Evolutionary conservation across 2,797 vertebrate species (phyloP).

Genomic region (Poecilia wingei): DNA sequence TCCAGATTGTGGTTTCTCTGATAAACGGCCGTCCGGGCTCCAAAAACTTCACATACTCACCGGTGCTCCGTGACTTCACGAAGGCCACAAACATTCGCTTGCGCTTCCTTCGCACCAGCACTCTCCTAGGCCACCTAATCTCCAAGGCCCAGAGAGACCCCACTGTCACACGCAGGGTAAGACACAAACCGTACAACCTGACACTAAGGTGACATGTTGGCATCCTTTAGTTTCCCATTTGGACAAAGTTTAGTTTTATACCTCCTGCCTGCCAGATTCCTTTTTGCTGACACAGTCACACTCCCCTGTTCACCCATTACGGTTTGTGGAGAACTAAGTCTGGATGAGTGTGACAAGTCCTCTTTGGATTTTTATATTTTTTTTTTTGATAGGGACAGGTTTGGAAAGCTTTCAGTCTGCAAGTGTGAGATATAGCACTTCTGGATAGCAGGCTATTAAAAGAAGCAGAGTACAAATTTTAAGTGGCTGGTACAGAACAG

Average conservation of each 20-base stretch:
- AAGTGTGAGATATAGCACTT: slow-evolving; percentile 24
- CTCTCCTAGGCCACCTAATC: slow-evolving; percentile 91
- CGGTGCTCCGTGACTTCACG: slow-evolving; percentile 87
- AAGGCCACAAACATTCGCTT: slow-evolving; percentile 92
- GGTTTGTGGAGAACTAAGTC: slow-evolving; percentile 19
- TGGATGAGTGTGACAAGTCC: slow-evolving; percentile 35
- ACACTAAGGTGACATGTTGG: slow-evolving; percentile 47
- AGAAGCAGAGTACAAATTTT: not conserved
- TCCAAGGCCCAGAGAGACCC: slow-evolving; percentile 91
- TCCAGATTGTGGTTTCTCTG: slow-evolving; percentile 90
- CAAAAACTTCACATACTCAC: slow-evolving; percentile 88
- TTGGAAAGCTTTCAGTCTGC: slow-evolving; percentile 31
- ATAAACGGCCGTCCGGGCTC: slow-evolving; percentile 90
- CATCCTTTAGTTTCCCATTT: slow-evolving; percentile 43
- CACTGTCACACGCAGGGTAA: slow-evolving; percentile 90
- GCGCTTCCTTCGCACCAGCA: slow-evolving; percentile 89
- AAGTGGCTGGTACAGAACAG: slow-evolving; percentile 2
- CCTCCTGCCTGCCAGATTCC: slow-evolving; percentile 23
- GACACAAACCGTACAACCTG: slow-evolving; percentile 51
- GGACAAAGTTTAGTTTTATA: slow-evolving; percentile 33
- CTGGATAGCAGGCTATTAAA: not conserved
- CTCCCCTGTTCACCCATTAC: slow-evolving; percentile 44
- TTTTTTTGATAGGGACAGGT: slow-evolving; percentile 20
- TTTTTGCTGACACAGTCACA: slow-evolving; percentile 58
- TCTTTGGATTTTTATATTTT: slow-evolving; percentile 15